Evolutionary conservation across 2,797 vertebrate genomes (phyloP), one percentile per base, ranked within the genome.

Genomic region (Meda fulgida): DNA sequence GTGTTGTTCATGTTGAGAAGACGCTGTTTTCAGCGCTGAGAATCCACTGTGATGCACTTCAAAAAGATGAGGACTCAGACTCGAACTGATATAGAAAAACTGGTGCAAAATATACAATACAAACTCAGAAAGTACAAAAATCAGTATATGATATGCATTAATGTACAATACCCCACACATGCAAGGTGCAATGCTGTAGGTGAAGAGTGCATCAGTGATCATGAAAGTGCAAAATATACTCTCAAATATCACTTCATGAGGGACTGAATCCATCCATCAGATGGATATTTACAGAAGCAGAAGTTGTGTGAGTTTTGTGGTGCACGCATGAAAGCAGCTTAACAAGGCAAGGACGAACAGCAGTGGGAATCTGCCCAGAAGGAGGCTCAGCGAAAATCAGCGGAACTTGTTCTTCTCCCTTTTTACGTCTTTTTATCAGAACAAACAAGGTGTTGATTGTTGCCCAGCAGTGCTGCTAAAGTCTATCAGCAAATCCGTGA

Each of bases 401-500:
- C 55, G 26, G 38, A 63, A 84, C 13, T 75, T 77, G 55, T 7
- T 85, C 40, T 70, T 55, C 75, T 85, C 14, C 21, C 78, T 84
- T 71, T 76, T 58, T 34, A 2, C 23, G 16, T 38, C 46, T 21
- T 60, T 81, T 38, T 78, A 55, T 78, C 78, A 65, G 48, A 78
- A 81, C 70, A 83, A 80, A 90, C 69, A 86, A 80, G 34, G 18
- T 86, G 34, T 71, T 86, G 69, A 63, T 84, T 71, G 21, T 19
- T 29, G 69, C 76, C 84, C 81, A 67, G 34, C 60, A 75, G 79
- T 65, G 60, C 72, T 46, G 51, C 48, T 78, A 23, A 86, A 72
- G 70, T 60, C 16, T 43, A 53, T 83, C 79, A 38, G 21, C 46
- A 82, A 63, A 84, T 82, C 31, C n/a, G 38, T 63, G 46, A 66